A percentile compares a stretch with the other conserved stretches of the same genome.
phyloP scores from a whole-genome alignment of 2,113 vertebrate species.

The Merops nubicus region DNA sequence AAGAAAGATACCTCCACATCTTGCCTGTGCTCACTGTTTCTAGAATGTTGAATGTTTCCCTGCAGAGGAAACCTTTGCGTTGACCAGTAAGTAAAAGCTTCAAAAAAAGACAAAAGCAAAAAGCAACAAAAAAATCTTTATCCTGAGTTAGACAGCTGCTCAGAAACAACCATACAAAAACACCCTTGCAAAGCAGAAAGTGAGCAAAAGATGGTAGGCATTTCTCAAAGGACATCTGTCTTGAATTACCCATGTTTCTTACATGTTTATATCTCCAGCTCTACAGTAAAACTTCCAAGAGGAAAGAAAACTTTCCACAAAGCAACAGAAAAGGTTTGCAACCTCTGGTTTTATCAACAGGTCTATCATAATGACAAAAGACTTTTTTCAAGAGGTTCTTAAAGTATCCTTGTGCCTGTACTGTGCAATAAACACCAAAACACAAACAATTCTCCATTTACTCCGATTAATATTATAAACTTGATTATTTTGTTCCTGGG shows the following conservation, averaged over 20 bases:
- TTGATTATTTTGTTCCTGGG: not conserved
- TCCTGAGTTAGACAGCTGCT: not conserved
- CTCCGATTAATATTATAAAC: not conserved
- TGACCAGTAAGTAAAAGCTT: not conserved
- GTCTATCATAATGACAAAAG: not conserved
- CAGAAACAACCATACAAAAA: not conserved
- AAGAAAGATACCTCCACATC: not conserved
- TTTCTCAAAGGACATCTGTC: not conserved
- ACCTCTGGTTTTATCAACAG: not conserved
- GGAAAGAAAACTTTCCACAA: not conserved
- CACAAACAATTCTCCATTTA: not conserved
- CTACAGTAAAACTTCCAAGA: not conserved
- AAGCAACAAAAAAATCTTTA: not conserved
- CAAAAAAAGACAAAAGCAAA: not conserved
- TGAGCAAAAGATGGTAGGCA: not conserved
- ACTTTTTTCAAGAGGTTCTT: not conserved
- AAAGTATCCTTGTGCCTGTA: not conserved
- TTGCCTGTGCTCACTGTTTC: not conserved
- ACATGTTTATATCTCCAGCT: not conserved
- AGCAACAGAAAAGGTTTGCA: not conserved
- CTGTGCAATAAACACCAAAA: not conserved
- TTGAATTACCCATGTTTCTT: not conserved
- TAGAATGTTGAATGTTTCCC: conserved; percentile 17
- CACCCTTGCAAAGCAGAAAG: not conserved
- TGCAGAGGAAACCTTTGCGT: conserved; percentile 1